A percentile compares a stretch with the other conserved stretches of the same genome.
phyloP scores from a whole-genome alignment of 2,888 invertebrate genomes.

The Entomobrya multifasciata region DNA sequence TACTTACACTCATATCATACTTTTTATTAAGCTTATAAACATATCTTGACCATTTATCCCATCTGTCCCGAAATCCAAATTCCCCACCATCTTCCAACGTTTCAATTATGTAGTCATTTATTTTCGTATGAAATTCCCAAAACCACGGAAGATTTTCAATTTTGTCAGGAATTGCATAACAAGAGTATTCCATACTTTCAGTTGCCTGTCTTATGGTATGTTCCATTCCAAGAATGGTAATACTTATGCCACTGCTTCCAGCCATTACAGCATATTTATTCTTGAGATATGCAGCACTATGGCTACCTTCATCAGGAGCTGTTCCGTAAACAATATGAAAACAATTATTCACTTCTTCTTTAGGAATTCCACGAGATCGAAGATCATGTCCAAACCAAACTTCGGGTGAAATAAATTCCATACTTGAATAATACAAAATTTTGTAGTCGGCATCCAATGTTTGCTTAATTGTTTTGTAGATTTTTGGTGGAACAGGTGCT shows the following conservation, averaged over 20 bases:
- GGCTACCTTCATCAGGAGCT: neutral
- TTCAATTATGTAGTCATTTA: neutral
- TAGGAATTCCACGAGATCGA: neutral
- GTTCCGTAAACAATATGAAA: neutral
- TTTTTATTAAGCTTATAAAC: neutral
- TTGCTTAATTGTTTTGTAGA: neutral
- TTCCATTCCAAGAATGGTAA: neutral
- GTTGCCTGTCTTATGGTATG: neutral
- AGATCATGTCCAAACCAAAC: neutral
- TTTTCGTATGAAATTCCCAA: neutral
- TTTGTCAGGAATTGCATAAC: neutral
- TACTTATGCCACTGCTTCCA: neutral
- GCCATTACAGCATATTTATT: neutral
- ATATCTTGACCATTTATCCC: neutral
- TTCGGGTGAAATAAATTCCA: neutral
- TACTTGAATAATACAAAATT: constrained; percentile 1
- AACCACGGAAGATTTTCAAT: neutral
- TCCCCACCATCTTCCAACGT: neutral
- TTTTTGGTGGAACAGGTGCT: neutral
- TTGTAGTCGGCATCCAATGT: neutral
- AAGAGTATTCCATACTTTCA: neutral
- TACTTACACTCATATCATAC: neutral
- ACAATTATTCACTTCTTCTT: neutral
- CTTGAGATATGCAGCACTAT: neutral
- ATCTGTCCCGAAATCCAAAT: neutral